A percentile compares a stretch with the other conserved stretches of the same genome.
phyloP scores from a whole-genome alignment of 2,888 invertebrate genomes.

The Alloplasta piceator region DNA sequence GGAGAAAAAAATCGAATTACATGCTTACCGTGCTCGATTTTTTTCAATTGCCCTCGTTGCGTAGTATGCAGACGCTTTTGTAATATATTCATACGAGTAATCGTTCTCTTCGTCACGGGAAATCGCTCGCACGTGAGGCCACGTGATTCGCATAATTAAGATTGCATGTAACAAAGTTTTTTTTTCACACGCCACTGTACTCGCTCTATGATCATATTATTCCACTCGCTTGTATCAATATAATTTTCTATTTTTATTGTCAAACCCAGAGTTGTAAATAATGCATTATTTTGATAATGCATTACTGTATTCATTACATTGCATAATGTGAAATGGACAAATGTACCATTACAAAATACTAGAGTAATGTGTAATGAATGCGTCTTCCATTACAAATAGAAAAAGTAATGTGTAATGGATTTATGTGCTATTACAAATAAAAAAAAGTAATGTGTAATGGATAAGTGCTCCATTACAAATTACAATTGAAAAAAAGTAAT shows the following conservation, averaged over 20 bases:
- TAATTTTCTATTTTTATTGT: constrained; percentile 1
- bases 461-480: too few relatives aligned
- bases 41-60: constrained; percentile 41
- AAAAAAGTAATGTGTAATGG: too few relatives aligned
- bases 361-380: too few relatives aligned
- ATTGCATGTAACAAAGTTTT: constrained; percentile 40
- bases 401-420: too few relatives aligned
- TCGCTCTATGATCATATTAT: background rate
- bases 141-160: constrained; percentile 49
- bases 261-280: too few relatives aligned
- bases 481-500: too few relatives aligned
- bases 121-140: constrained; percentile 45
- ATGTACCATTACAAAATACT: too few relatives aligned
- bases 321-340: too few relatives aligned
- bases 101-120: constrained; percentile 49
- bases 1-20: background rate
- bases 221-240: constrained; percentile 7
- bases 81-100: constrained; percentile 30
- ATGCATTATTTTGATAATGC: too few relatives aligned
- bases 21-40: background rate
- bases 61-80: constrained; percentile 17
- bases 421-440: too few relatives aligned
- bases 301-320: too few relatives aligned
- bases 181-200: constrained; percentile 44
- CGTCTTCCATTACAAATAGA: too few relatives aligned